Percentiles rank a stretch among this genome's conserved stretches.
Evolutionary conservation across 2,797 vertebrate genomes (phyloP).

Genomic region (Columba guinea): DNA sequence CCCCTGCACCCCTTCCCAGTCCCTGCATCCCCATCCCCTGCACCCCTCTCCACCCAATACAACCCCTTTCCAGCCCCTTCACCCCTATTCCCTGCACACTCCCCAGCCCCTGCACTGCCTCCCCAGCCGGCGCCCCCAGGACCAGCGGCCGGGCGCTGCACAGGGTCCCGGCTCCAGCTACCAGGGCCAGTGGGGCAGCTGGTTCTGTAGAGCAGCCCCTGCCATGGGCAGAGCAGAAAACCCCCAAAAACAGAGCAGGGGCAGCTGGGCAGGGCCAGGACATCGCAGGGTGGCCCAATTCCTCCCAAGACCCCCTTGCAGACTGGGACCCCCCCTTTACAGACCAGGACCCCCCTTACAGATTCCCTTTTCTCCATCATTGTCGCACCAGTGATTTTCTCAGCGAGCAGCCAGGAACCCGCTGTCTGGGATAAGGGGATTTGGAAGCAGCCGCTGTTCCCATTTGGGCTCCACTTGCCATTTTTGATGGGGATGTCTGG

Average conservation of each 20-base stretch:
- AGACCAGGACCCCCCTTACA: too few relatives aligned
- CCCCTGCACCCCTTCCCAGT: neutral
- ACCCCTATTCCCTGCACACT: neutral
- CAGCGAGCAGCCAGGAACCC: accelerated
- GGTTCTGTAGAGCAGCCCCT: neutral
- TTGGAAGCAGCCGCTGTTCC: accelerated
- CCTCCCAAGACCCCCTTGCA: accelerated
- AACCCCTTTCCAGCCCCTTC: neutral
- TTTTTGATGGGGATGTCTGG: neutral
- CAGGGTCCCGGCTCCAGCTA: neutral
- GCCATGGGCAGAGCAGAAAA: neutral
- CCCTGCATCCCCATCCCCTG: neutral
- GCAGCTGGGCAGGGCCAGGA: neutral
- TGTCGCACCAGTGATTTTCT: neutral
- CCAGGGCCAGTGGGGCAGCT: neutral
- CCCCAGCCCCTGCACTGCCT: neutral
- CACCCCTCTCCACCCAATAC: neutral
- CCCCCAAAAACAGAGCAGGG: accelerated
- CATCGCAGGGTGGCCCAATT: neutral
- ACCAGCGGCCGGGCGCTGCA: neutral
- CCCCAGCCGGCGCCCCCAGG: neutral
- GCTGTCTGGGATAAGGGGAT: neutral
- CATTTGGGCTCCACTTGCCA: accelerated
- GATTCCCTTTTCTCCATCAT: accelerated
- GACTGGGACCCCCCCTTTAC: too few relatives aligned